phyloP scores from a whole-genome alignment of 2,888 invertebrate genomes.

The Hydrotaea diabolus region DNA sequence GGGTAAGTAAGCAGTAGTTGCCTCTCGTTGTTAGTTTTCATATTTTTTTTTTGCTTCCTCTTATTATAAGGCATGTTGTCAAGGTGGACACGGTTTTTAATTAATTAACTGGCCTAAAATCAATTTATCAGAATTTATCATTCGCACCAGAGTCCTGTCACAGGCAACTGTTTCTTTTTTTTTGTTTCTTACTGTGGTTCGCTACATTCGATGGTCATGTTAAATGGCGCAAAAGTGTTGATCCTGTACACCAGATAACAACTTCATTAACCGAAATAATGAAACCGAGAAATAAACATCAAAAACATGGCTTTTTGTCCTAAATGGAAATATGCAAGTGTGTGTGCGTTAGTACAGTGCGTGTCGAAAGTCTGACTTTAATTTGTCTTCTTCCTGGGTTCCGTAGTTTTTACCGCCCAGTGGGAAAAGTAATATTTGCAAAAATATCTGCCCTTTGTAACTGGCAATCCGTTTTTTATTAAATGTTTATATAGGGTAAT shows the following conservation, averaged over 20 bases:
- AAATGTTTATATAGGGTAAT: too few relatives aligned
- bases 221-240: constrained; percentile 67
- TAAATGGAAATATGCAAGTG: constrained; percentile 1
- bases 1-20: constrained; percentile 32
- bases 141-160: constrained; percentile 70
- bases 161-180: constrained; percentile 60
- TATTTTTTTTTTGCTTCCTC: not conserved
- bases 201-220: constrained; percentile 36
- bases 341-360: constrained; percentile 6
- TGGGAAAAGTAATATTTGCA: too few relatives aligned
- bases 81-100: constrained; percentile 67
- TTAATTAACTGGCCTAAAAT: constrained; percentile 69
- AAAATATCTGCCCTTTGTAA: too few relatives aligned
- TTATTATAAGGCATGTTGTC: constrained; percentile 50
- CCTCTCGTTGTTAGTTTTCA: constrained; percentile 2
- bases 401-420: constrained; percentile 26
- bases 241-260: constrained; percentile 69
- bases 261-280: constrained; percentile 70
- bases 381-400: too few relatives aligned
- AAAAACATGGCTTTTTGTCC: constrained; percentile 62
- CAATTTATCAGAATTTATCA: constrained; percentile 70
- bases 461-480: too few relatives aligned
- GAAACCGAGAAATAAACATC: constrained; percentile 64
- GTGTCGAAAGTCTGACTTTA: too few relatives aligned
- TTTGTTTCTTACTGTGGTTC: constrained; percentile 10